Base-by-base conservation (phyloP, 2,888 invertebrate species). In the Tenthredo mesomela region DNA sequence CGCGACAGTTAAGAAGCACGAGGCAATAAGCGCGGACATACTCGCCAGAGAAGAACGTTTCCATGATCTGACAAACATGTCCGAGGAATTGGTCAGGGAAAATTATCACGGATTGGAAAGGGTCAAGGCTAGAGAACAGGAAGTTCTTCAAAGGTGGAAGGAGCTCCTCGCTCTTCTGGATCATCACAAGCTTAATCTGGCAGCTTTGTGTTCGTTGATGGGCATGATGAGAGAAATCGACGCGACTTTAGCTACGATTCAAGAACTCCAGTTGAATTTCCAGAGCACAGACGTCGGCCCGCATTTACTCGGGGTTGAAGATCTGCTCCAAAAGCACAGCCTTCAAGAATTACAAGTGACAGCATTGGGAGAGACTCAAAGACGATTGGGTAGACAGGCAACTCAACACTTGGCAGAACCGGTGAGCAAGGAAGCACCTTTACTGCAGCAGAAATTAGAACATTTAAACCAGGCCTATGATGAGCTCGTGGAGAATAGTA, bases 1-100 rank as follows among this genome's bases (percentile, higher is more conserved):
- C 93, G 99, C 99, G 1, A 98, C 99, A 0, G 96, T 99, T 65
- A 99, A 99, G 94, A 99, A 99, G 92, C 99, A 99, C 92, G 99
- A 99, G 93, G 99, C 99, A 21, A 98, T 99, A 87, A 98, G 98
- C 86, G 99, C 99, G 0, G 99, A 99, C 92, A 99, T 99, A 84
- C 94, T 99, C 84, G 98, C 99, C 18, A 95, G 97, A 85, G 98
- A 98, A 90, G 99, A 99, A 92, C 96, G 99, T 12, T 99, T 99
- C 92, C 97, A 98, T 89, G 98, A 98, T 93, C 95, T 99, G 73
- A 97, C 97, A 0, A 97, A 97, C 84, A 98, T 99, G 98, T 98
- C 98, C 1, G 96, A 97, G 80, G 99, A 99, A 92, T 94, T 99
- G 84, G 97, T 97, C 40, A 95, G 96, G 54, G 99, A 99, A 94